These are phyloP conservation scores for Tetragonisca angustula DNA, from an alignment of 2,888 invertebrate species.

Conservation along the genomic window DNA sequence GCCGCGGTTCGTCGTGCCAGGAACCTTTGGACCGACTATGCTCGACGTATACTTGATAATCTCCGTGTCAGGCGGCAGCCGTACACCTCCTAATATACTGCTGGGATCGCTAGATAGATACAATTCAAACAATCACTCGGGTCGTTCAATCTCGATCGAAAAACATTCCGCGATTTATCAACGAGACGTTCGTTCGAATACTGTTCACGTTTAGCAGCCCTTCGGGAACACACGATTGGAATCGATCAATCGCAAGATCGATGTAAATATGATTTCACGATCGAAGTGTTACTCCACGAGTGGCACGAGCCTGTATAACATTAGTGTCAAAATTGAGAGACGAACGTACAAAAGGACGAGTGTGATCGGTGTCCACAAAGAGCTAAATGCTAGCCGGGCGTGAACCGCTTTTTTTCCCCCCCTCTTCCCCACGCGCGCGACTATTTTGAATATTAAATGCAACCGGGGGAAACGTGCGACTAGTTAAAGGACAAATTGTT, in stretches of 20 bases:
- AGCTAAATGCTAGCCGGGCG: not conserved
- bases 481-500: slow-evolving; percentile 47
- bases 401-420: not conserved
- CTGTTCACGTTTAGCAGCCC: not conserved
- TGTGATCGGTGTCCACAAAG: not conserved
- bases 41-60: slow-evolving; percentile 96
- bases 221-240: not conserved
- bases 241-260: not conserved
- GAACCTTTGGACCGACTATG: slow-evolving; percentile 93
- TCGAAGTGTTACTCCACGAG: not conserved
- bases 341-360: not conserved
- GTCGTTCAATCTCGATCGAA: not conserved
- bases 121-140: not conserved
- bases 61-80: slow-evolving; percentile 94
- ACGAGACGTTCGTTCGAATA: not conserved
- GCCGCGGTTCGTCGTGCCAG: slow-evolving; percentile 93
- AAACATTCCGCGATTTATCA: not conserved
- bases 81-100: slow-evolving; percentile 92
- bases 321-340: not conserved
- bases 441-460: slow-evolving; percentile 21
- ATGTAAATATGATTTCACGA: not conserved
- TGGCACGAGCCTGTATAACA: too few relatives aligned
- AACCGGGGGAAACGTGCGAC: slow-evolving; percentile 5
- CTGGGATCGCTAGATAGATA: slow-evolving; percentile 89
- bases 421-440: not conserved